Evolutionary conservation across 1,140 invertebrate species (phyloP), one percentile per base, ranked within the genome.

Genomic region (Sycophila sp.): DNA sequence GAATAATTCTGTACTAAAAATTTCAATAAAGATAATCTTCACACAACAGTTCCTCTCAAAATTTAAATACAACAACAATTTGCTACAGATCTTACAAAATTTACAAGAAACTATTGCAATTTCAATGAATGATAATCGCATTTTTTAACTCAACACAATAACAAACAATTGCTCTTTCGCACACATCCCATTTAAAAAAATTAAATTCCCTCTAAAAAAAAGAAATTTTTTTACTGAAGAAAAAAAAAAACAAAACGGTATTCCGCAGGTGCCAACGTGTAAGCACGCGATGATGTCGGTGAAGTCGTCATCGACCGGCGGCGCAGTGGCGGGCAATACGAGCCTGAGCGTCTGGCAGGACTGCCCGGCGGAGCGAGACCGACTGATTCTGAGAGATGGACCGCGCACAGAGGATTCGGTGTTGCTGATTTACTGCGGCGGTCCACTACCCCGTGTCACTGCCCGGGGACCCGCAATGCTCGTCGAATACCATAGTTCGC

Each of bases 261-360:
- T 2, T 49, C 24, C 15, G 4, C n/a, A 65, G 63, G 92, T 94
- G 28, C 94, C 94, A 0, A 94, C 92, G 6, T 94, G 93, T 82
- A 96, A 95, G 81, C 93, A 94, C 82, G 94, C 94, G 2, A 95
- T 96, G 93, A 94, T 96, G 74, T 91, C 92, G 2, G 92, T 96
- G 13, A 84, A 81, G 59, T 76, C 76, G 0, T 69, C 73, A 0
- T 45, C 77, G 0, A 68, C 72, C 0, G 75, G 81, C 7, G 69
- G 72, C 0, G 74, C 60, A 2, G 77, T 75, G 0, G 47, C 78
- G 22, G 76, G 72, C 4, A 93, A 92, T 26, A 87, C 89, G 0
- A 89, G 89, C 19, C 87, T 94, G 53, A 88, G 90, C 53, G 92
- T 94, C 8, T 95, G 94, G 92, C 90, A 93, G 49, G 93, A 94